These are phyloP conservation scores for Microplitis demolitor DNA, from an alignment of 1,140 invertebrate genomes.

Conservation along the genomic window DNA sequence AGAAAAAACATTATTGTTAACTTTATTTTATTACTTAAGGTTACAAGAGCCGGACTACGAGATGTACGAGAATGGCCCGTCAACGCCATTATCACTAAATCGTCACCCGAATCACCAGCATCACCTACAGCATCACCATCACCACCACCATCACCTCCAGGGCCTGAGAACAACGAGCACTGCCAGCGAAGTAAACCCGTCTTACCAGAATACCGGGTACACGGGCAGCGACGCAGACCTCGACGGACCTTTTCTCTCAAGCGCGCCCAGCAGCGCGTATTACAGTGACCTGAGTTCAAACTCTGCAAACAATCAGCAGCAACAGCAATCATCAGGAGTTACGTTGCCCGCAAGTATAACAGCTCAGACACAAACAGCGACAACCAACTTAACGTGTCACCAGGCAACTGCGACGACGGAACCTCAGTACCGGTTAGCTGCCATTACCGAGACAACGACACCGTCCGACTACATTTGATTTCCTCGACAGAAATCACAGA, in stretches of 20 bases:
- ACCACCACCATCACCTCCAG: slow-evolving; percentile 46
- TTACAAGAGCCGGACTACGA: slow-evolving; percentile 59
- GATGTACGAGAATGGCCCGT: slow-evolving; percentile 60
- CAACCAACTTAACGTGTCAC: slow-evolving; percentile 25
- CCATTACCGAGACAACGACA: slow-evolving; percentile 68
- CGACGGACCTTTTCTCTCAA: slow-evolving; percentile 67
- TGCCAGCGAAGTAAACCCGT: slow-evolving; percentile 62
- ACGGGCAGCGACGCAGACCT: slow-evolving; percentile 69
- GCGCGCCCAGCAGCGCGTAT: slow-evolving; percentile 73
- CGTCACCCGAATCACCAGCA: slow-evolving; percentile 50
- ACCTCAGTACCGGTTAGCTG: slow-evolving; percentile 64
- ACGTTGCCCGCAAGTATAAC: slow-evolving; percentile 23
- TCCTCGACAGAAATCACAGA: background rate
- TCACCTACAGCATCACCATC: slow-evolving; percentile 47
- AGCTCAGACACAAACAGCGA: background rate
- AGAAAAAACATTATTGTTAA: slow-evolving; percentile 6
- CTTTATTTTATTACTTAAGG: slow-evolving; percentile 36
- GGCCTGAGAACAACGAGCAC: background rate
- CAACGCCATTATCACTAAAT: slow-evolving; percentile 45
- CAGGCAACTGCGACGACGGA: slow-evolving; percentile 41
- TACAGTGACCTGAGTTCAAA: slow-evolving; percentile 67
- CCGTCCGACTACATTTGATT: slow-evolving; percentile 70
- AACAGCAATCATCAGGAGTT: slow-evolving; percentile 32
- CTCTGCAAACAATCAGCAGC: slow-evolving; percentile 44
- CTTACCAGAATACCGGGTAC: slow-evolving; percentile 74